Conservation (phyloP, 2,888 invertebrate species). For the Lithophane semibrunnea region DNA sequence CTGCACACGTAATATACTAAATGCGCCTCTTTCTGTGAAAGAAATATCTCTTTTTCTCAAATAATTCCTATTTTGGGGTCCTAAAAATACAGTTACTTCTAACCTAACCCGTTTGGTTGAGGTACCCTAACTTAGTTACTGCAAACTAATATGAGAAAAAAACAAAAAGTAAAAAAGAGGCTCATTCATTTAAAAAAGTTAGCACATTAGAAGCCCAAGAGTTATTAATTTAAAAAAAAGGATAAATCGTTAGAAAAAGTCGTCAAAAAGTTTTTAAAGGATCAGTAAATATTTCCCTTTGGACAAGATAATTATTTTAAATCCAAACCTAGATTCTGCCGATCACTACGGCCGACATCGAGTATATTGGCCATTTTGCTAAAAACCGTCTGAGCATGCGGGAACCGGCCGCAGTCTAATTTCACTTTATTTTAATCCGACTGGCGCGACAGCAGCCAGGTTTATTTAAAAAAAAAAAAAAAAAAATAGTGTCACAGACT, state of each 20-base stretch:
- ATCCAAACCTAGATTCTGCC: not conserved
- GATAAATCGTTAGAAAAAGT: no score
- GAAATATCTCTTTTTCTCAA: no score
- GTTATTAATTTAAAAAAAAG: not conserved
- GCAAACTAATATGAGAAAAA: not conserved
- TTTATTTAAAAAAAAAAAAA: no score
- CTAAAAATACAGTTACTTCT: not conserved
- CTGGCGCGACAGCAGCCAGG: no score
- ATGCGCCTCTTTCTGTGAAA: no score
- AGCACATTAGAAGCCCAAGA: no score
- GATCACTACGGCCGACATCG: not conserved
- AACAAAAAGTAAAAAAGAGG: not conserved
- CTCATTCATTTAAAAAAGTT: not conserved
- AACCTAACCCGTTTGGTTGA: not conserved
- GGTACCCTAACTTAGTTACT: not conserved
- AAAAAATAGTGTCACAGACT: not conserved
- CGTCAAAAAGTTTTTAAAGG: not conserved
- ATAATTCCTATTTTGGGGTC: no score
- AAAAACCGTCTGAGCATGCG: not conserved
- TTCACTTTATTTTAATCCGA: not conserved
- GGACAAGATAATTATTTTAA: not conserved
- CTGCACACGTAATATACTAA: not conserved
- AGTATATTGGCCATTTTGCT: not conserved
- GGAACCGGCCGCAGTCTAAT: not conserved
- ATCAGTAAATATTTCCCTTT: not conserved